phyloP scores from a whole-genome alignment of 2,797 vertebrate species.

The Sebastiscus tertius region DNA sequence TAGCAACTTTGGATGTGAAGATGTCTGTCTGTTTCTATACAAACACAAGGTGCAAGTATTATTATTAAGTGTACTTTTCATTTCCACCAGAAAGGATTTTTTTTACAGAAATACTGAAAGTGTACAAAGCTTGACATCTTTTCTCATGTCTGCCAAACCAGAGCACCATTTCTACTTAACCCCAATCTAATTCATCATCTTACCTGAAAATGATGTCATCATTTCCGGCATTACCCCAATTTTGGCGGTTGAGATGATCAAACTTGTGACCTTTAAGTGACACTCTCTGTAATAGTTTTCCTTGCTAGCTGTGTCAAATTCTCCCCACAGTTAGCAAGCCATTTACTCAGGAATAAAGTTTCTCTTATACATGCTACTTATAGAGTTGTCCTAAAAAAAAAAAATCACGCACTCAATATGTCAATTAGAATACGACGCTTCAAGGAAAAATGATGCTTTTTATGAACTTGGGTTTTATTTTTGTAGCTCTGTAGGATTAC shows the following conservation, averaged over 20 bases:
- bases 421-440: background rate
- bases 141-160: constrained; percentile 5
- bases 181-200: background rate
- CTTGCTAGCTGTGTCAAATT: background rate
- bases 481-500: background rate
- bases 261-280: background rate
- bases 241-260: background rate
- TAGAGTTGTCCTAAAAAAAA: background rate
- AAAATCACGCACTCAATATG: background rate
- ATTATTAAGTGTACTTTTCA: constrained; percentile 16
- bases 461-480: background rate
- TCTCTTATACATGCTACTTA: background rate
- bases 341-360: background rate
- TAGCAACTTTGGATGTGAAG: constrained; percentile 12
- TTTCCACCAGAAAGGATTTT: background rate
- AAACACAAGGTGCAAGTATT: constrained; percentile 31
- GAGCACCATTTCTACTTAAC: background rate
- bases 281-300: background rate
- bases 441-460: background rate
- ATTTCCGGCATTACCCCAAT: background rate
- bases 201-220: background rate
- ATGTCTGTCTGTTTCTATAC: constrained; percentile 33
- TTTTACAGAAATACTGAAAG: constrained; percentile 2
- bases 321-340: background rate
- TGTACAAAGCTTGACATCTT: background rate